These are phyloP conservation scores for Amblyteles armatorius DNA, from an alignment of 2,888 invertebrate genomes.

Conservation along the genomic window DNA sequence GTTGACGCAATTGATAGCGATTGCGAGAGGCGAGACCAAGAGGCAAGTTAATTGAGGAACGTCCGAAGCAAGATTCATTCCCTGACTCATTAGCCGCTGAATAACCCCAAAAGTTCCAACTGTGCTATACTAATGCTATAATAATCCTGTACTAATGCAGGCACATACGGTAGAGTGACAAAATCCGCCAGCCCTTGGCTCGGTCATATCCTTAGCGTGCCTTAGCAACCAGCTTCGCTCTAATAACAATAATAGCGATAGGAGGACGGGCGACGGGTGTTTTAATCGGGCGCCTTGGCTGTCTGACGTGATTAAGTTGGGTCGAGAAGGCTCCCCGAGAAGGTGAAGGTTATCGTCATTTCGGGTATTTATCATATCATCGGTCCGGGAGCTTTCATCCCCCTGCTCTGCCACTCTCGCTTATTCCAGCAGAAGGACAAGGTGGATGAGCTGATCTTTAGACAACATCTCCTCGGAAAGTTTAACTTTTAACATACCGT, in stretches of 20 bases:
- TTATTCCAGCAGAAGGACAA: conserved; percentile 5
- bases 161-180: conserved; percentile 14
- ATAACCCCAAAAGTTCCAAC: conserved; percentile 77
- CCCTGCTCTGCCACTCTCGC: conserved; percentile 46
- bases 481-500: conserved; percentile 45
- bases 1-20: conserved; percentile 70
- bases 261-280: conserved; percentile 77
- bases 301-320: conserved; percentile 81
- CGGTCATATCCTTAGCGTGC: conserved; percentile 42
- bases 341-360: conserved; percentile 75
- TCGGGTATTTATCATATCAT: conserved; percentile 74
- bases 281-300: conserved; percentile 81
- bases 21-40: conserved; percentile 32
- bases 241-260: conserved; percentile 80
- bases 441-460: conserved; percentile 16
- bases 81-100: conserved; percentile 76
- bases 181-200: conserved; percentile 40
- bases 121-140: conserved; percentile 56
- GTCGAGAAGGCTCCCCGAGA: conserved; percentile 48
- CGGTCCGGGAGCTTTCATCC: conserved; percentile 70
- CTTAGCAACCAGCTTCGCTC: conserved; percentile 67
- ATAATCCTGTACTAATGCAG: conserved; percentile 56
- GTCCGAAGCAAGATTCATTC: conserved; percentile 74
- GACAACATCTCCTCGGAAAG: conserved; percentile 35
- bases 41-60: conserved; percentile 76